Percentiles rank a stretch among this genome's conserved stretches.
Evolutionary conservation across 2,797 vertebrate species (phyloP).

Genomic region (Myripristis jacobus): DNA sequence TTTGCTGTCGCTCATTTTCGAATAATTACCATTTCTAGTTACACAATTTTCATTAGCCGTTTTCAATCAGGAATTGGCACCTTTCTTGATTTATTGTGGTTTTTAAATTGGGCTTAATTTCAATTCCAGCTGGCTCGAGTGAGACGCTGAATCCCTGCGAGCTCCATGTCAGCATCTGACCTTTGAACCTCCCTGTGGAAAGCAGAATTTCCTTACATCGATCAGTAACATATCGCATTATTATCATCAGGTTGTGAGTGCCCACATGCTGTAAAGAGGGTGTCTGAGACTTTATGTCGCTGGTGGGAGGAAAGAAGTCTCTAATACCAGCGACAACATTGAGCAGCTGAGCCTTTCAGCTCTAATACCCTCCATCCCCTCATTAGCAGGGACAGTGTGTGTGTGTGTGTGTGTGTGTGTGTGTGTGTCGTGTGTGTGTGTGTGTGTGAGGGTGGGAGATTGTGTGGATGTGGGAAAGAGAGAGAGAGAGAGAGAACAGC

Average conservation of each 20-base stretch:
- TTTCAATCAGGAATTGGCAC: too few species aligned
- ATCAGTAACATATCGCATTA: slow-evolving; percentile 36
- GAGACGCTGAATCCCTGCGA: neutral
- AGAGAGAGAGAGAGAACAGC: slow-evolving; percentile 13
- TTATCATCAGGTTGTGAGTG: slow-evolving; percentile 25
- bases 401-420: slow-evolving; percentile 3
- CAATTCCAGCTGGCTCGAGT: neutral
- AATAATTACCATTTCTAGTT: too few species aligned
- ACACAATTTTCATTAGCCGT: too few species aligned
- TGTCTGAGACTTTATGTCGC: slow-evolving; percentile 45
- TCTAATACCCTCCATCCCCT: slow-evolving; percentile 56
- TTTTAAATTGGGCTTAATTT: too few species aligned
- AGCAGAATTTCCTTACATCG: neutral
- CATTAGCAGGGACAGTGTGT: slow-evolving; percentile 60
- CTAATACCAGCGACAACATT: slow-evolving; percentile 41
- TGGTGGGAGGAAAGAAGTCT: slow-evolving; percentile 34
- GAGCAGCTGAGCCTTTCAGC: slow-evolving; percentile 49
- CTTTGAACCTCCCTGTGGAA: slow-evolving; percentile 9
- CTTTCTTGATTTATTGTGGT: too few species aligned
- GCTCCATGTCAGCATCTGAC: neutral
- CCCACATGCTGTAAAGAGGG: slow-evolving; percentile 30
- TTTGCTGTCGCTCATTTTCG: too few species aligned
- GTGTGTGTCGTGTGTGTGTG: slow-evolving; percentile 15
- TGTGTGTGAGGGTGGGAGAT: slow-evolving; percentile 32
- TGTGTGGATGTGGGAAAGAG: slow-evolving; percentile 33